Evolutionary conservation across 2,888 invertebrate species (phyloP), one percentile per base, ranked within the genome.

Genomic region (Sesamia inferens): DNA sequence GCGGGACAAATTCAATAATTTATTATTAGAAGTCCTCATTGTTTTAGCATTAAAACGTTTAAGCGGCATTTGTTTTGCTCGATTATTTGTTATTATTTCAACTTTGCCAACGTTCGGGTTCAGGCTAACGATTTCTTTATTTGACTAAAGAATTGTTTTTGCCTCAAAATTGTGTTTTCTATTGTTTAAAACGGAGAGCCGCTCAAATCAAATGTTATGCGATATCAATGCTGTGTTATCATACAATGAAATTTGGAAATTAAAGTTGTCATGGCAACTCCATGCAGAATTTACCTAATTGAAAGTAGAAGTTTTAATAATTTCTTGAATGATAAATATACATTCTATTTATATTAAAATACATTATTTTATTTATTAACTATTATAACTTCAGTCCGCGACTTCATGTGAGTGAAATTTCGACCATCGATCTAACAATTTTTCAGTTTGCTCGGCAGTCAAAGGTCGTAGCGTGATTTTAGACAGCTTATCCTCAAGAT

Each of bases 111-210:
- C 74, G 81, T 86, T 88, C 81, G 87, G 86, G 88, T 87, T 80
- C 80, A 63, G 82, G 78, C 80, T 85, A 88, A 88, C 82, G 81
- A 88, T 88, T 90, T 89, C 90, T 90, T 90, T 90, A 90, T 89
- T 88, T 82, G 82, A 90, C 83, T 85, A 88, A 88, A 87, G 89
- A 86, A 87, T 83, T 64, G 71, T 54, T 79, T 79, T 74, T 72
- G 63, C 19, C 14, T 66, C 62, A 66, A 86, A 79, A 83, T 77
- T 58, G 66, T 73, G 75, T 82, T 81, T 80, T 85, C 83, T 70
- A 77, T 85, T 85, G 82, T 86, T 65, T 48, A 68, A 79, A 85
- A 75, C 80, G 64, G 78, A 74, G 58, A 66, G 58, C 66, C 61
- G 58, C 74, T 72, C 78, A 78, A 78, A 84, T 78, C 48, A 75